A percentile compares a stretch with the other conserved stretches of the same genome.
Conservation (phyloP, 2,888 invertebrate species). For the Thecocarcelia acutangulata region DNA sequence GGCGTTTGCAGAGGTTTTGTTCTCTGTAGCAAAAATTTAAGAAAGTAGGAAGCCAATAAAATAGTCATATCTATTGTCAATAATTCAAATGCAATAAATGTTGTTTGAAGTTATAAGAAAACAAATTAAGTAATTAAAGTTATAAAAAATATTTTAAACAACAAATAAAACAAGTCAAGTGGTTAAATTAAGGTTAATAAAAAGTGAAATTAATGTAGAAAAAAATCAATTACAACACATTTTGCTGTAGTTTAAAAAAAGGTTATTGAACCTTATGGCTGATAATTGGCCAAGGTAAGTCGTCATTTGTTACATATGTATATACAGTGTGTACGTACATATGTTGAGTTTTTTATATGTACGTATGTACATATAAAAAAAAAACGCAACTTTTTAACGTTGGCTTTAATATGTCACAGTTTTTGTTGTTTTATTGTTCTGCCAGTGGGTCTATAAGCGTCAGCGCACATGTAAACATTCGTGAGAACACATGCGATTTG, state of each 20-base stretch:
- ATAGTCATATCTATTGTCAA: too few relatives aligned
- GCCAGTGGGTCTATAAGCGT: too few relatives aligned
- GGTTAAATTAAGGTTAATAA: conserved; percentile 14
- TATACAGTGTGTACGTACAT: too few relatives aligned
- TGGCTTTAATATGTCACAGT: neutral
- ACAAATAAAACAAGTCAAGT: conserved; percentile 1
- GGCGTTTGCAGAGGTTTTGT: neutral
- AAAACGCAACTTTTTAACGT: neutral
- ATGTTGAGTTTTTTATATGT: neutral
- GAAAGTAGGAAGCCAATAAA: too few relatives aligned
- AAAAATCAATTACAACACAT: neutral
- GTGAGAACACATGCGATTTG: neutral
- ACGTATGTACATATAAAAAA: neutral
- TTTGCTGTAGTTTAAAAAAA: conserved; percentile 2
- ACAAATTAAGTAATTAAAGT: too few relatives aligned
- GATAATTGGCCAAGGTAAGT: conserved; percentile 61
- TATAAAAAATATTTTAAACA: neutral
- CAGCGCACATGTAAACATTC: neutral
- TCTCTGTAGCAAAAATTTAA: too few relatives aligned
- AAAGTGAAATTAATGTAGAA: conserved; percentile 32
- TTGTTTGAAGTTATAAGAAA: too few relatives aligned
- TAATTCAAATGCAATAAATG: too few relatives aligned
- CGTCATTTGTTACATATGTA: neutral
- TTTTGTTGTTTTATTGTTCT: conserved; percentile 11
- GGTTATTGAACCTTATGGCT: conserved; percentile 54